Evolutionary conservation across 2,797 vertebrate genomes (phyloP).

Genomic region (Siniperca obscura): DNA sequence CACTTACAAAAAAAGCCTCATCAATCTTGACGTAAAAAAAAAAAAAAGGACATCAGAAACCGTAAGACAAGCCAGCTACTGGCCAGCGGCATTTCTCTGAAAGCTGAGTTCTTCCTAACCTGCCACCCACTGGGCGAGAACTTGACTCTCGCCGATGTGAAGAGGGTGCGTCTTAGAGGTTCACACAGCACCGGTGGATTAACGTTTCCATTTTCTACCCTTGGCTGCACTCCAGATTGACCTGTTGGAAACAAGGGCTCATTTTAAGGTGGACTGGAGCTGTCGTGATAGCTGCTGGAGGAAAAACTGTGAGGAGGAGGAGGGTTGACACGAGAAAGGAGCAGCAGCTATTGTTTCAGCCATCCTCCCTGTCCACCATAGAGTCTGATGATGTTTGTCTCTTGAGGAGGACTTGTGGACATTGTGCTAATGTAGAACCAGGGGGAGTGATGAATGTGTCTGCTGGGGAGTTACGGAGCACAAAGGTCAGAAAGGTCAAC

Average conservation of each 20-base stretch:
- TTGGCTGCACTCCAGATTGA: constrained; percentile 64
- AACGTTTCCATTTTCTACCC: constrained; percentile 72
- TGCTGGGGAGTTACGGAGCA: constrained; percentile 69
- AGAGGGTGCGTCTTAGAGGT: constrained; percentile 54
- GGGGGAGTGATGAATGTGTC: constrained; percentile 82
- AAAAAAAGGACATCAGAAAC: constrained; percentile 55
- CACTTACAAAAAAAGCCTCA: constrained; percentile 36
- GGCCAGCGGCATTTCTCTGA: constrained; percentile 32
- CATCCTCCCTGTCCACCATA: constrained; percentile 35
- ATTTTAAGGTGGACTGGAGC: constrained; percentile 68
- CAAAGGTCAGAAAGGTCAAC: constrained; percentile 76
- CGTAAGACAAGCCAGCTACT: constrained; percentile 39
- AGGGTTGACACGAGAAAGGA: constrained; percentile 40
- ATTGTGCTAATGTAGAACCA: constrained; percentile 66
- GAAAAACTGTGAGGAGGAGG: constrained; percentile 56
- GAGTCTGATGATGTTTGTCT: constrained; percentile 62
- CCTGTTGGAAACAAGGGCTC: constrained; percentile 72
- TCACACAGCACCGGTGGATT: constrained; percentile 68
- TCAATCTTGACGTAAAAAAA: constrained; percentile 28
- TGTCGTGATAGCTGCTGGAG: constrained; percentile 75
- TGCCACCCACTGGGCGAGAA: constrained; percentile 73
- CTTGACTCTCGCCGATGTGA: constrained; percentile 61
- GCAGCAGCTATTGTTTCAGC: constrained; percentile 73
- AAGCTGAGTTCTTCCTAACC: constrained; percentile 55
- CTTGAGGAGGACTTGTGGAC: constrained; percentile 61